These are phyloP conservation scores for Odocoileus virginianus DNA, from an alignment of 2,113 vertebrate species.

Conservation along the genomic window DNA sequence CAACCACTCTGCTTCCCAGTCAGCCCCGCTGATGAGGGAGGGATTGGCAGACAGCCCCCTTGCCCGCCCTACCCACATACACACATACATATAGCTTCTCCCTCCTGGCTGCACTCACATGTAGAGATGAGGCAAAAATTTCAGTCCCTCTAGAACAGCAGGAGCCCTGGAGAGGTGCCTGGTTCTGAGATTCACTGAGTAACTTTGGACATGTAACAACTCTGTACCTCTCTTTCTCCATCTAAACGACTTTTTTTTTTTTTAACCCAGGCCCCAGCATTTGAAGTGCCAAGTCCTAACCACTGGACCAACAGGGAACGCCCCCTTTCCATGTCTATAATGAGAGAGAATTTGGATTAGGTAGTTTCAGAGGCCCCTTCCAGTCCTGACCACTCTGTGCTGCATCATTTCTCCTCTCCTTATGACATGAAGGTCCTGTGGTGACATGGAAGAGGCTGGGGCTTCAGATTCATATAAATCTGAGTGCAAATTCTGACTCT, in stretches of 20 bases:
- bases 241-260: background rate
- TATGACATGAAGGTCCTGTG: background rate
- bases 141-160: background rate
- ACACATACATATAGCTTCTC: background rate
- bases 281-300: background rate
- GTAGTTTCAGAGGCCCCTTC: background rate
- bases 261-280: background rate
- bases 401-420: background rate
- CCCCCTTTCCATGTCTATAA: background rate
- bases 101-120: background rate
- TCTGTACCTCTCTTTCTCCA: background rate
- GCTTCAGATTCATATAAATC: background rate
- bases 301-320: background rate
- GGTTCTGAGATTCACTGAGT: background rate
- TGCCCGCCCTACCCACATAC: no score
- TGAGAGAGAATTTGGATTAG: background rate
- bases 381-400: background rate
- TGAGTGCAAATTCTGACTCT: background rate
- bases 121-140: background rate
- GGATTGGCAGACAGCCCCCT: background rate
- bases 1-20: background rate
- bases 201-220: background rate
- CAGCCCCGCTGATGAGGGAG: background rate
- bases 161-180: background rate
- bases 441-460: background rate